Conservation (phyloP, 2,888 invertebrate species). For the Latrodectus hesperus region DNA sequence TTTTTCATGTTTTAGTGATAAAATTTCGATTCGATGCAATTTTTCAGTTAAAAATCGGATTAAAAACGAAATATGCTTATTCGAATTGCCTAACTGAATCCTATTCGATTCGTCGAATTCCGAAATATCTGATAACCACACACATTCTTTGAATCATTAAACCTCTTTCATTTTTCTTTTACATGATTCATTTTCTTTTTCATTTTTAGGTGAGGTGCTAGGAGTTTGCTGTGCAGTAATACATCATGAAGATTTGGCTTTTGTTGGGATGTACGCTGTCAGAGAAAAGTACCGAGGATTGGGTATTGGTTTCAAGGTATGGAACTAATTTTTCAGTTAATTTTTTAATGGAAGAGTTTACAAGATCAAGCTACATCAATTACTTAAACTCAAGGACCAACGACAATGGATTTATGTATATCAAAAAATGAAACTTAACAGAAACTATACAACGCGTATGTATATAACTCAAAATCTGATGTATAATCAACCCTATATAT, state of each 20-base stretch:
- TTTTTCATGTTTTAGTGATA: too few relatives aligned
- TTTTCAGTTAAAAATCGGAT: background rate
- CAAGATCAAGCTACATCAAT: too few relatives aligned
- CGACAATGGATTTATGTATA: too few relatives aligned
- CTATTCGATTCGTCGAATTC: background rate
- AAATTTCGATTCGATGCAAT: too few relatives aligned
- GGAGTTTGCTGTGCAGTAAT: conserved; percentile 41
- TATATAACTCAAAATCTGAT: too few relatives aligned
- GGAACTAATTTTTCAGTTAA: too few relatives aligned
- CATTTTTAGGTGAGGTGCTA: conserved; percentile 50
- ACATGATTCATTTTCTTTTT: background rate
- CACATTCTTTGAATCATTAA: background rate
- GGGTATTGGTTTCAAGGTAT: conserved; percentile 63
- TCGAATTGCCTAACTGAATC: background rate
- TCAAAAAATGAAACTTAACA: too few relatives aligned
- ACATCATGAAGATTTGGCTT: conserved; percentile 57
- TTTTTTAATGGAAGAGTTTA: too few relatives aligned
- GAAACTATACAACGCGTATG: too few relatives aligned
- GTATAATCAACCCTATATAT: too few relatives aligned
- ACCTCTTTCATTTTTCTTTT: background rate
- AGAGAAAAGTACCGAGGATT: conserved; percentile 53
- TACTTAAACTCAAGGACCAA: too few relatives aligned
- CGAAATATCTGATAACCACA: background rate
- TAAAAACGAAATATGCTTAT: background rate
- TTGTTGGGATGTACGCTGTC: conserved; percentile 63